Evolutionary conservation across 2,888 invertebrate species (phyloP).

Genomic region (Oligia latruncula): DNA sequence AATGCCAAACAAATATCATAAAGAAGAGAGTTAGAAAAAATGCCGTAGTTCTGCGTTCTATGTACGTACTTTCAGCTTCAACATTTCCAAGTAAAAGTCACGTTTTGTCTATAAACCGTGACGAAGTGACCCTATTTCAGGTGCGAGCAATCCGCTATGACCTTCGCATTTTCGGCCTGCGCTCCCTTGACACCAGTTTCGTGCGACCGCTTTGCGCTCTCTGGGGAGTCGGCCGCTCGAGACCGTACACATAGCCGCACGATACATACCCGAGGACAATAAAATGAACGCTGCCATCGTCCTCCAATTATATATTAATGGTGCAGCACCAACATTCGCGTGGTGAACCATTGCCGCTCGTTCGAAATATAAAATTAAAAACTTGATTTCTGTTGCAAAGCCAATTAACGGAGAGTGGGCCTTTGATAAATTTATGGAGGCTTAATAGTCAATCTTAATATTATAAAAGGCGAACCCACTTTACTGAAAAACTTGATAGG

Average conservation of each 20-base stretch:
- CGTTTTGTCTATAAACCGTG: constrained; percentile 83
- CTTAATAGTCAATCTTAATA: constrained; percentile 73
- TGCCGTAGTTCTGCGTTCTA: constrained; percentile 51
- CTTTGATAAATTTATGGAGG: constrained; percentile 66
- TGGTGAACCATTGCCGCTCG: constrained; percentile 65
- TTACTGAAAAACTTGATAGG: constrained; percentile 56
- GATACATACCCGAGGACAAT: constrained; percentile 78
- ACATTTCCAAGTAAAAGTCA: constrained; percentile 83
- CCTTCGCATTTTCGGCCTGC: constrained; percentile 85
- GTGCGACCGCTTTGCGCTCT: constrained; percentile 80
- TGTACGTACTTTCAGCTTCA: constrained; percentile 67
- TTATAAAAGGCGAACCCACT: constrained; percentile 68
- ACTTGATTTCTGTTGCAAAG: constrained; percentile 73
- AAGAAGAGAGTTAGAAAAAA: constrained; percentile 61
- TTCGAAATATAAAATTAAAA: constrained; percentile 70
- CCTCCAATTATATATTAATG: constrained; percentile 76
- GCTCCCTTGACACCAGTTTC: constrained; percentile 80
- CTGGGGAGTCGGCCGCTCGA: constrained; percentile 81
- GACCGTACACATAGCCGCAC: constrained; percentile 82
- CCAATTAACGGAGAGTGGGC: constrained; percentile 68
- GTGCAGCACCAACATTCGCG: constrained; percentile 71
- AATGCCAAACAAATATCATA: constrained; percentile 70
- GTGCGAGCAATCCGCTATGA: constrained; percentile 84
- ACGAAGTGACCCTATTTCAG: constrained; percentile 85
- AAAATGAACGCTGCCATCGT: constrained; percentile 76